A percentile compares a stretch with the other conserved stretches of the same genome.
These are phyloP conservation scores for Cyrtonyx montezumae DNA, from an alignment of 2,113 vertebrate genomes.

Conservation along the genomic window DNA sequence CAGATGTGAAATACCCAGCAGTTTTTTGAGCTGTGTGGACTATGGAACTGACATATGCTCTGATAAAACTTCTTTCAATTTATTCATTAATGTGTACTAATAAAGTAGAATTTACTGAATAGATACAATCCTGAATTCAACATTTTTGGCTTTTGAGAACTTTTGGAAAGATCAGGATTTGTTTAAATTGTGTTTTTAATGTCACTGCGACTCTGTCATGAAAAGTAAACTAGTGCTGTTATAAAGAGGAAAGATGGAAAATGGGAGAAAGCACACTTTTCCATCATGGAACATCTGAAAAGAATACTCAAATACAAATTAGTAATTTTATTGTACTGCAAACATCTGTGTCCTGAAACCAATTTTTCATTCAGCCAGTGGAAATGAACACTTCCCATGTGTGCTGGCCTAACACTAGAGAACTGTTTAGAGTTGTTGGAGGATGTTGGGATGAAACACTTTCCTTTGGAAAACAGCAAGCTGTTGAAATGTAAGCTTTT, in stretches of 20 bases:
- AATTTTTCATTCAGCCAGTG: constrained; percentile 40
- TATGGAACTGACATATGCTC: not conserved
- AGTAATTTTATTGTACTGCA: constrained; percentile 54
- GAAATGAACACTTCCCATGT: constrained; percentile 65
- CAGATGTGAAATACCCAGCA: not conserved
- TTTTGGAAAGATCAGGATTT: constrained; percentile 1
- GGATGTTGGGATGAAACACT: constrained; percentile 24
- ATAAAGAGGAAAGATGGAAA: constrained; percentile 31
- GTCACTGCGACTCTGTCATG: not conserved
- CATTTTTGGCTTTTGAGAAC: not conserved
- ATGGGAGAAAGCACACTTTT: constrained; percentile 26
- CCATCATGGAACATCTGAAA: constrained; percentile 53
- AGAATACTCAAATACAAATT: constrained; percentile 28
- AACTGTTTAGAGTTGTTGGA: constrained; percentile 45
- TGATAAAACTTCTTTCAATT: not conserved
- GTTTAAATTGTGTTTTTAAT: constrained; percentile 32
- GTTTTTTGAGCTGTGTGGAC: not conserved
- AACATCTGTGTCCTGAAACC: constrained; percentile 64
- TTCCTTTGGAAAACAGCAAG: constrained; percentile 64
- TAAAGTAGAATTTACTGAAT: not conserved
- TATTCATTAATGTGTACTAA: not conserved
- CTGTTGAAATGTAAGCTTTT: constrained; percentile 18
- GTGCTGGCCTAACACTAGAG: constrained; percentile 65
- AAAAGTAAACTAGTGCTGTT: not conserved
- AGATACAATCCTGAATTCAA: not conserved